Evolutionary conservation across 2,797 vertebrate genomes (phyloP), one percentile per base, ranked within the genome.

Genomic region (Coracias cyanogaster): DNA sequence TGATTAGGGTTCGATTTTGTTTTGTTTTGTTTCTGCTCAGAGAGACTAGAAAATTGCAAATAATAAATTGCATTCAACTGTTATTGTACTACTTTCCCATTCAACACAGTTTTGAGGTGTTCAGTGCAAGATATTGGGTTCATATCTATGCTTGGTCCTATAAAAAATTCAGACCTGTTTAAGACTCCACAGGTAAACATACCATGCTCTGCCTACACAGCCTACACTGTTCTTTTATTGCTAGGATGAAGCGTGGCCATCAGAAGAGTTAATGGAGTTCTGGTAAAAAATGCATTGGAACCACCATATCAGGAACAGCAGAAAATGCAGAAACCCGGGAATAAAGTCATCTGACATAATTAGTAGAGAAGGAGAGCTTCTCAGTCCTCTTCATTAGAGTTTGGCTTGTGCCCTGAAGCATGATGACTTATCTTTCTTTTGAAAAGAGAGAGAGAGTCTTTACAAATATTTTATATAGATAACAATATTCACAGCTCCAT

Each of bases 21-120:
- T 91, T 88, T 85, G 26, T 51, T 93, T 93, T 89, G n/a, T 60
- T 91, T 87, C 81, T 93, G 31, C 52, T 19, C 33, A 61, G 65
- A 74, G 65, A 91, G 28, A 60, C 11, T 41, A n/a, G 49, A 83
- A 95, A 89, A 86, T 49, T 65, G 10, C 54, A 83, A 86, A 91
- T 87, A 92, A 67, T 78, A 86, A 88, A 83, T 54, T 5, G 12
- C 43, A 48, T 81, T 90, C n/a, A 51, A 29, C 81, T 0, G 1
- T 77, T 67, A 52, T 70, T 80, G 48, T 37, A 61, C 24, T 51
- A 4, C 67, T 79, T 92, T 80, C 37, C n/a, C 57, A 85, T 70
- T 87, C 52, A 82, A 48, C 31, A 62, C 20, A 57, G 21, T 71
- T 94, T 79, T 76, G n/a, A 55, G 51, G 45, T 57, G 25, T 66